phyloP scores from a whole-genome alignment of 2,888 invertebrate genomes.

The Eristalis arbustorum region DNA sequence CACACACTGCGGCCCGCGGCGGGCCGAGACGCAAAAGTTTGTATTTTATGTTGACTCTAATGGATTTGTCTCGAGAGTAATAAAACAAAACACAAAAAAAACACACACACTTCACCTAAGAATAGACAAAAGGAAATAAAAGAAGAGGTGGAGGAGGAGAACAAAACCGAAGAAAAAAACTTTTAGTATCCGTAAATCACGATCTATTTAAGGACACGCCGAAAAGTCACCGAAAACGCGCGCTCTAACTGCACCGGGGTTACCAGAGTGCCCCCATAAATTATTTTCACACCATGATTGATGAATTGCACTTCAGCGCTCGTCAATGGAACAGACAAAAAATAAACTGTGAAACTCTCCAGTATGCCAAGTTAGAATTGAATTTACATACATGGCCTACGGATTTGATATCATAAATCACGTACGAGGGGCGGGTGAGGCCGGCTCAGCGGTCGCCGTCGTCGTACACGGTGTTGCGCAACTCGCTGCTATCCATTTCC shows the following conservation, averaged over 20 bases:
- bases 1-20: background rate
- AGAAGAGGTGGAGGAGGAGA: background rate
- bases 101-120: background rate
- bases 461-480: conserved; percentile 17
- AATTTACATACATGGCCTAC: conserved; percentile 46
- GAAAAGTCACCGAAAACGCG: conserved; percentile 1
- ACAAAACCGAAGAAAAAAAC: background rate
- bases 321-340: conserved; percentile 16
- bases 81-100: conserved; percentile 5
- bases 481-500: background rate
- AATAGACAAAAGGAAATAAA: background rate
- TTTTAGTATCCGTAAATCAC: conserved; percentile 42
- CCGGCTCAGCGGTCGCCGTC: background rate
- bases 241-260: background rate
- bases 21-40: background rate
- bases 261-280: conserved; percentile 30
- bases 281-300: conserved; percentile 64
- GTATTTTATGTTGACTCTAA: conserved; percentile 32
- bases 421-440: conserved; percentile 6
- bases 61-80: conserved; percentile 22
- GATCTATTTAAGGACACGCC: conserved; percentile 38
- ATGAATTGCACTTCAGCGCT: conserved; percentile 55
- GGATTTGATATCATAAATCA: conserved; percentile 50
- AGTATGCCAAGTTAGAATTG: conserved; percentile 26
- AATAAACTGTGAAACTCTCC: background rate